phyloP scores from a whole-genome alignment of 2,113 vertebrate species.

The Enhydra lutris region DNA sequence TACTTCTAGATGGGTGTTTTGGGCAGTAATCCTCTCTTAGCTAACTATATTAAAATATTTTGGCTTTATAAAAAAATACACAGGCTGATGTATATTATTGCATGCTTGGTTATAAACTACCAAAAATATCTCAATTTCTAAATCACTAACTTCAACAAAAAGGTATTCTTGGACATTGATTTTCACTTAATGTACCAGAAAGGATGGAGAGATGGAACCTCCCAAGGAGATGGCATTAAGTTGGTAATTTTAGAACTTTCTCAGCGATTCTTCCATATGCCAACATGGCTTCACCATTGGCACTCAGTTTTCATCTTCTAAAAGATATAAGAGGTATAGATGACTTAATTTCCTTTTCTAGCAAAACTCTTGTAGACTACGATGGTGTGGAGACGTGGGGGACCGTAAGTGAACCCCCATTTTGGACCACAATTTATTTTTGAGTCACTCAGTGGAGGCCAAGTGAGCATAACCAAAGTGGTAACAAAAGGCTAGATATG shows the following conservation, averaged over 20 bases:
- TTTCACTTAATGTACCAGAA: constrained; percentile 44
- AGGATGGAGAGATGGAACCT: background rate
- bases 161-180: constrained; percentile 56
- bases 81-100: background rate
- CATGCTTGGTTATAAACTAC: background rate
- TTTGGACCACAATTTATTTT: background rate
- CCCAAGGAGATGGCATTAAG: background rate
- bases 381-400: no score
- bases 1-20: background rate
- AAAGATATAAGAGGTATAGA: background rate
- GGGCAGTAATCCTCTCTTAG: constrained; percentile 24
- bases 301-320: background rate
- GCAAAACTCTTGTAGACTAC: background rate
- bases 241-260: constrained; percentile 27
- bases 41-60: constrained; percentile 29
- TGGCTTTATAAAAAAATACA: constrained; percentile 26
- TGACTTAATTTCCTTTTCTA: background rate
- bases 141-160: constrained; percentile 52
- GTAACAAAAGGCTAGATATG: rapidly evolving
- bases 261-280: background rate
- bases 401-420: background rate
- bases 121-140: constrained; percentile 46
- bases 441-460: background rate
- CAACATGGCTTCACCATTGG: background rate
- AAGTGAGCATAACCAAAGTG: background rate